phyloP scores from a whole-genome alignment of 1,140 invertebrate genomes.

The Orius laevigatus region DNA sequence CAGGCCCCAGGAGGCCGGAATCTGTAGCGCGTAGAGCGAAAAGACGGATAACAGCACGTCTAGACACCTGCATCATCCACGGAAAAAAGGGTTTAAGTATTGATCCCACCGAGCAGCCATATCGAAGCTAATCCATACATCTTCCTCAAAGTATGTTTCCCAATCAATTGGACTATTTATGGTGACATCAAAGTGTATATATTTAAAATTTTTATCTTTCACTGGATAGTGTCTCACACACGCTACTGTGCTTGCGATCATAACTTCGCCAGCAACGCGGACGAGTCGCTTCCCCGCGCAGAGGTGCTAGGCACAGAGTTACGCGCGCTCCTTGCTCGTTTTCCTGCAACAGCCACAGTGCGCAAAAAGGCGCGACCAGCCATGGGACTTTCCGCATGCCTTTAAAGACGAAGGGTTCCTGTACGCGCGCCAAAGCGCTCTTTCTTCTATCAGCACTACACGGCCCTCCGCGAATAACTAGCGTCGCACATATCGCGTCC shows the following conservation, averaged over 20 bases:
- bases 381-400: constrained; percentile 76
- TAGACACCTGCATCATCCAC: constrained; percentile 82
- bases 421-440: constrained; percentile 91
- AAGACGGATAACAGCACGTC: constrained; percentile 94
- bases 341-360: constrained; percentile 89
- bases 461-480: constrained; percentile 83
- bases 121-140: constrained; percentile 87
- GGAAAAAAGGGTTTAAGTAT: constrained; percentile 86
- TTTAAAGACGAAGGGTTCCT: constrained; percentile 86
- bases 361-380: too few relatives aligned
- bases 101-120: constrained; percentile 83
- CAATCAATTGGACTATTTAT: neutral
- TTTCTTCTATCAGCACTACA: constrained; percentile 89
- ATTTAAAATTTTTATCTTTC: too few relatives aligned
- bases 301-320: too few relatives aligned
- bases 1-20: constrained; percentile 86
- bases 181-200: too few relatives aligned
- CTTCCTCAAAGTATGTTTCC: constrained; percentile 74
- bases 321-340: constrained; percentile 72
- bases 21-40: constrained; percentile 90
- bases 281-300: constrained; percentile 73
- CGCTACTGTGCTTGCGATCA: constrained; percentile 91
- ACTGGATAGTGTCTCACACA: constrained; percentile 91
- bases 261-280: constrained; percentile 86
- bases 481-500: constrained; percentile 87